These are phyloP conservation scores for Mycogona germanica DNA, from an alignment of 2,888 invertebrate species.

Conservation along the genomic window DNA sequence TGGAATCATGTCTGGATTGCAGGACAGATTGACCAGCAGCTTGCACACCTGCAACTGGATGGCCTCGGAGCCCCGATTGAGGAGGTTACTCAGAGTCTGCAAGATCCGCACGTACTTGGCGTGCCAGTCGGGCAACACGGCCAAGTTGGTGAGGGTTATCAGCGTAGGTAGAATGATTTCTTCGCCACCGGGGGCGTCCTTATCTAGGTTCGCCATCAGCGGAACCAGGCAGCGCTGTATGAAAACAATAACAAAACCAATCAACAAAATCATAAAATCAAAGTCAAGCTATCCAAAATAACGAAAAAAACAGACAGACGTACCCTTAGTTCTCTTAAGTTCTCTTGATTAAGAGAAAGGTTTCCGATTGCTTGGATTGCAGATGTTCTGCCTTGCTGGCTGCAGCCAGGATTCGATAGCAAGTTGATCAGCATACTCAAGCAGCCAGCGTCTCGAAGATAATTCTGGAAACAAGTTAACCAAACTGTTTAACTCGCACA, in stretches of 20 bases:
- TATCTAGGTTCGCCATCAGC: constrained; percentile 7
- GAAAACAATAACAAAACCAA: neutral
- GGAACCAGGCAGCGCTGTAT: constrained; percentile 9
- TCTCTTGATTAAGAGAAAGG: constrained; percentile 41
- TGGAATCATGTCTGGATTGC: constrained; percentile 45
- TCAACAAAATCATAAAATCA: neutral
- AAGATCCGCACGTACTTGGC: constrained; percentile 38
- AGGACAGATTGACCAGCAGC: constrained; percentile 45
- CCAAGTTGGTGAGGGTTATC: constrained; percentile 43
- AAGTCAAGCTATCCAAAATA: neutral
- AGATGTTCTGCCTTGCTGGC: constrained; percentile 35
- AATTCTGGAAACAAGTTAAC: constrained; percentile 32
- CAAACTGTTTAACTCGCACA: too few relatives aligned
- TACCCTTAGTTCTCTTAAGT: constrained; percentile 41
- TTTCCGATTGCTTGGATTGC: constrained; percentile 41
- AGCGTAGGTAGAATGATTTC: constrained; percentile 34
- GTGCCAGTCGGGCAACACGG: constrained; percentile 39
- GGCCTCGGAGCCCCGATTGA: constrained; percentile 35
- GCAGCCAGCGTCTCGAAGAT: constrained; percentile 41
- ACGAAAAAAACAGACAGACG: constrained; percentile 7
- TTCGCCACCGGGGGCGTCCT: neutral
- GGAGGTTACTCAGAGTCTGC: constrained; percentile 37
- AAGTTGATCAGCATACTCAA: constrained; percentile 37
- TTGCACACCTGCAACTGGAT: constrained; percentile 42
- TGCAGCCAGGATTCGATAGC: constrained; percentile 31